Base-by-base conservation (phyloP, 2,113 vertebrate genomes). In the Hucho hucho region DNA sequence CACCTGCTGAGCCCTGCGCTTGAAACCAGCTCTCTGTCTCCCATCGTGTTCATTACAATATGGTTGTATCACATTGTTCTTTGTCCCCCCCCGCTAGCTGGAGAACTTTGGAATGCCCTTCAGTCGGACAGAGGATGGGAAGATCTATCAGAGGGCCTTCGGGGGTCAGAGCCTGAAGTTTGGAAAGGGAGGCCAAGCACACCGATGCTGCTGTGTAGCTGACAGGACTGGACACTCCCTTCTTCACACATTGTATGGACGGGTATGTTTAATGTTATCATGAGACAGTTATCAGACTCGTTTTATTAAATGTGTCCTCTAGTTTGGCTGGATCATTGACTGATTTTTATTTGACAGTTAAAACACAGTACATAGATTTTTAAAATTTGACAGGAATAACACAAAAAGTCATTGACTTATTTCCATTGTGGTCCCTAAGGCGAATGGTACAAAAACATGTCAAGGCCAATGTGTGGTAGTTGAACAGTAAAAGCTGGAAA, bases 51-150 rank as follows among this genome's bases (percentile, higher is more conserved):
- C 14, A 7, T 63, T 4, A 7, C 6, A 20, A 22, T 22, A 25
- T 11, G 20, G 9, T 32, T 69, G 20, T 46, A 29, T 69, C 12
- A 53, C 49, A 53, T 53, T 53, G 49, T 13, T 53, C 3, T 53
- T 43, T 43, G 14, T 53, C 47, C 47, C 13, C 47, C 47, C 49
- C 49, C 14, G 14, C 79, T 81, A 99, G 98, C 90, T 99, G 83
- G 97, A 99, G 91, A 98, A 99, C 82, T 99, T 98, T 0, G 98
- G 98, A 16, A 98, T 99, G 98, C 98, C 97, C 0, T 99, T 99
- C 85, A 99, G 97, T 87, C 95, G 97, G 72, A 98, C 97, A 0
- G 96, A 99, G 66, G 95, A 96, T 20, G 98, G 98, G 6, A 96
- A 88, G 87, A 99, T 99, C 87, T 99, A 99, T 83, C 98, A 99